Conservation (phyloP, 2,888 invertebrate species). For the Meteorus cinctellus region DNA sequence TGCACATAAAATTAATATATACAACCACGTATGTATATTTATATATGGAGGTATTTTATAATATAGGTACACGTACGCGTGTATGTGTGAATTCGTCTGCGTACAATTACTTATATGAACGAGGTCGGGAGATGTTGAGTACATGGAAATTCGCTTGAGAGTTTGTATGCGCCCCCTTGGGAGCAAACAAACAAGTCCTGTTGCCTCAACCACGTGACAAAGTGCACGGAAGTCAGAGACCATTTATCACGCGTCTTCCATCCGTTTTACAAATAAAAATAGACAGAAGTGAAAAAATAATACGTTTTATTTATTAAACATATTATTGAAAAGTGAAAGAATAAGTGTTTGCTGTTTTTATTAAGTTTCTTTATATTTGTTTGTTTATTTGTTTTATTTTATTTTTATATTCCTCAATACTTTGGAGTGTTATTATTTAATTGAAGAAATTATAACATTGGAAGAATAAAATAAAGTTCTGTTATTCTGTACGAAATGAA, state of each 20-base stretch:
- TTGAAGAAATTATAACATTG: too few relatives aligned
- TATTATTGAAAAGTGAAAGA: too few relatives aligned
- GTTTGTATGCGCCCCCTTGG: neutral
- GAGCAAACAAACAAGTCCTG: conserved; percentile 6
- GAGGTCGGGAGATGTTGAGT: conserved; percentile 20
- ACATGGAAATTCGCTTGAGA: conserved; percentile 37
- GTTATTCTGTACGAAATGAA: too few relatives aligned
- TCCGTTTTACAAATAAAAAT: neutral
- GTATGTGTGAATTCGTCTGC: neutral
- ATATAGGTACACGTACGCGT: too few relatives aligned
- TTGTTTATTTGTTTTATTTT: too few relatives aligned
- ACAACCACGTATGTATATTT: neutral
- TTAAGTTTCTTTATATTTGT: too few relatives aligned
- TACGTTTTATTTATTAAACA: too few relatives aligned
- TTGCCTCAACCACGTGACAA: conserved; percentile 9
- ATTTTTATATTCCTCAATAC: too few relatives aligned
- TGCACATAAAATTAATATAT: neutral
- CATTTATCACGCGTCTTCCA: neutral
- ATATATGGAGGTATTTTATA: neutral
- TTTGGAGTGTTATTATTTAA: too few relatives aligned
- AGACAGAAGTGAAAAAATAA: neutral
- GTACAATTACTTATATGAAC: conserved; percentile 26
- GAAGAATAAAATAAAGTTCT: too few relatives aligned
- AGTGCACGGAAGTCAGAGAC: conserved; percentile 1
- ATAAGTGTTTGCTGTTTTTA: too few relatives aligned